Base-by-base conservation (phyloP, 2,797 vertebrate species). In the Oreochromis mossambicus region DNA sequence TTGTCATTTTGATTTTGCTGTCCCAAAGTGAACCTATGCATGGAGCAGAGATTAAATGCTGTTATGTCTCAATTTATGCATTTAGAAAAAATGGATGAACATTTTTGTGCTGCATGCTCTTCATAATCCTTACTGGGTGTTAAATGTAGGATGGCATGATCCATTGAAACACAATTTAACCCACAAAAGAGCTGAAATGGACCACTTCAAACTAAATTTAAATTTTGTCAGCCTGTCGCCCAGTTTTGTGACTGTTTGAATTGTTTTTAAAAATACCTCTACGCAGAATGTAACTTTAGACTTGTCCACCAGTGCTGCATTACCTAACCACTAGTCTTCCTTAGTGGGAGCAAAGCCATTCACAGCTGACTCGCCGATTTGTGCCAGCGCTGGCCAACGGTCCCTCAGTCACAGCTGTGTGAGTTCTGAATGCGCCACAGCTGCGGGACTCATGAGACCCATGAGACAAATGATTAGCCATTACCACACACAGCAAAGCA, bases 321-420 rank as follows among this genome's bases (percentile, higher is more conserved):
- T 77, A 63, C 38, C 11, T 46, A 17, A 66, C 78, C 36, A 36
- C 78, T 81, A 77, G 38, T 86, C 54, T 21, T 78, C 78, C 81
- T 61, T 36, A 26, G 52, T 75, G 4, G 34, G 75, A 78, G 75
- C 2, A 78, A 82, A 87, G 88, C 50, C 79, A 4, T 80, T 87
- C 56, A 87, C 86, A 73, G 89, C 84, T 90, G 90, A 89, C 86
- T 85, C 21, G 38, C 76, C 19, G 2, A 73, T 87, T 86, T 89
- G 83, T 84, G 84, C 89, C 87, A 82, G 79, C 14, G 29, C 86
- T 87, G 88, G 89, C 92, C 50, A 54, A 56, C 80, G 8, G 63
- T 17, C 56, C 79, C 80, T 91, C 85, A 17, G 61, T 87, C 91
- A 84, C 94, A 95, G 94, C 93, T 95, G 94, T 89, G 91, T 50